Conservation (phyloP, 2,888 invertebrate genomes). For the Stenchaetothrips biformis region DNA sequence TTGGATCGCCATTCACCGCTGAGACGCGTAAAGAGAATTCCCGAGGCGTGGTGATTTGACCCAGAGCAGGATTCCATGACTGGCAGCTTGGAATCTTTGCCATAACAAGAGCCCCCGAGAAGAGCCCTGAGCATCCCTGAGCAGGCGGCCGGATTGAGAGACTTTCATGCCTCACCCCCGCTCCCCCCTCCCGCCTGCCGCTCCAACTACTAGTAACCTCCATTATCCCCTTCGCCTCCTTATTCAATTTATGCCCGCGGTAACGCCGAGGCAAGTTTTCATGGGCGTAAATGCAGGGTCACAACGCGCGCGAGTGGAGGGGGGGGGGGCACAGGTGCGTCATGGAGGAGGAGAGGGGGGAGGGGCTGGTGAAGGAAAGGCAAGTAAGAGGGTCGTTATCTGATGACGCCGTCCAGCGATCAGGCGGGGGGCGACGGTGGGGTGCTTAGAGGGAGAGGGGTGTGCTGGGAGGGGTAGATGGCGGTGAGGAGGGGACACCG, state of each 20-base stretch:
- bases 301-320: neutral
- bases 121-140: too few relatives aligned
- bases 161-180: too few relatives aligned
- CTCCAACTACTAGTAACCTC: conserved; percentile 2
- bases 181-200: neutral
- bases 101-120: too few relatives aligned
- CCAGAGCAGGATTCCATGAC: too few relatives aligned
- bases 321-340: neutral
- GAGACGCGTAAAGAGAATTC: too few relatives aligned
- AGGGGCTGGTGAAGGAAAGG: neutral
- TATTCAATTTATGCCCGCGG: conserved; percentile 24
- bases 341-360: neutral
- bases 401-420: neutral
- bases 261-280: conserved; percentile 4
- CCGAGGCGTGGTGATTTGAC: too few relatives aligned
- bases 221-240: conserved; percentile 22
- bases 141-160: too few relatives aligned
- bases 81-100: too few relatives aligned
- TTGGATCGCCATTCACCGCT: too few relatives aligned
- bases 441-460: neutral
- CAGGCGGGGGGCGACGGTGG: neutral
- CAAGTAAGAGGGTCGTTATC: conserved; percentile 3
- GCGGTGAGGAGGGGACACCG: neutral
- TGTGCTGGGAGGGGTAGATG: neutral
- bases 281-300: neutral